Evolutionary conservation across 2,797 vertebrate genomes (phyloP).

Genomic region (Toxotes lorentzi): DNA sequence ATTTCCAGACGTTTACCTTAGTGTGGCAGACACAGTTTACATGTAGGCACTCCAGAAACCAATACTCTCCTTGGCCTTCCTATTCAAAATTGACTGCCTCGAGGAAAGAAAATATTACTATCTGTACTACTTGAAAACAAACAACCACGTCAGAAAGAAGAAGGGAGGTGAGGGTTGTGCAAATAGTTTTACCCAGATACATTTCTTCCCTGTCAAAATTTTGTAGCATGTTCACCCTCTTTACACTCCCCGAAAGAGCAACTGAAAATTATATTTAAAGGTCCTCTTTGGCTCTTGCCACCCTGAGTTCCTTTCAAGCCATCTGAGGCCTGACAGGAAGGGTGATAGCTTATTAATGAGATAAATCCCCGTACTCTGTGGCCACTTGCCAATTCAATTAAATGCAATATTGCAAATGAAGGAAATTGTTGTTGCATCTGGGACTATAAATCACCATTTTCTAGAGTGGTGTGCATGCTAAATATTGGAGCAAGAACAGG

Average conservation of each 20-base stretch:
- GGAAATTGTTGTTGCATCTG: conserved; percentile 27
- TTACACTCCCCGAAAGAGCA: conserved; percentile 16
- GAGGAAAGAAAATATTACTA: background rate
- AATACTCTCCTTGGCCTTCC: conserved; percentile 21
- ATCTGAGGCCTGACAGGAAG: conserved; percentile 26
- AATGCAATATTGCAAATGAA: conserved; percentile 47
- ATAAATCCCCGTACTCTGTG: conserved; percentile 35
- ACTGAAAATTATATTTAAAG: conserved; percentile 41
- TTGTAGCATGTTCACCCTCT: conserved; percentile 10
- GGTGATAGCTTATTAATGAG: conserved; percentile 55
- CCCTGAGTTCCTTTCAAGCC: conserved; percentile 24
- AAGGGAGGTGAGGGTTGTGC: background rate
- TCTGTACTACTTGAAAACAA: conserved; percentile 38
- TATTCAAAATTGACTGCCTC: conserved; percentile 33
- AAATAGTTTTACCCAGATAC: conserved; percentile 27
- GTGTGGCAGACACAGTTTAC: conserved; percentile 17
- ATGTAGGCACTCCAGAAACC: conserved; percentile 26
- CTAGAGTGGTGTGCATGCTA: conserved; percentile 16
- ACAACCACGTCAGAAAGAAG: conserved; percentile 13
- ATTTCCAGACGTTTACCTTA: conserved; percentile 8
- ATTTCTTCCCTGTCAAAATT: conserved; percentile 22
- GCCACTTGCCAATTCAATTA: conserved; percentile 53
- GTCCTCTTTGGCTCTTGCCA: conserved; percentile 2
- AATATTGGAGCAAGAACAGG: conserved; percentile 33
- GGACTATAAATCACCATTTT: conserved; percentile 38